Conservation (phyloP, 2,113 vertebrate species). For the Megatriorchis doriae region DNA sequence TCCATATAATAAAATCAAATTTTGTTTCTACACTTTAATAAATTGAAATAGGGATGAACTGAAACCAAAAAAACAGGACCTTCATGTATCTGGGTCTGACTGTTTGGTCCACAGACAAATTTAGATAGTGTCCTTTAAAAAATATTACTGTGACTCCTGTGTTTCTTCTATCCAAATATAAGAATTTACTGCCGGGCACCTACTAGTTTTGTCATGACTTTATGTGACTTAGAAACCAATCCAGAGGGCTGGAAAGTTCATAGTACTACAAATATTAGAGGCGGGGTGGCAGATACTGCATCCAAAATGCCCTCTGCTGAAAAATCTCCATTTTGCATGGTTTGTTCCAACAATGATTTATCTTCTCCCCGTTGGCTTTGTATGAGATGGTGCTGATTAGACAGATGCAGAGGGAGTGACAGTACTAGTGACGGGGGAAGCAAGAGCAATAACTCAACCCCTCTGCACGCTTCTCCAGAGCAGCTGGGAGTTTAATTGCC, state of each 20-base stretch:
- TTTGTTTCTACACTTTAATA: neutral
- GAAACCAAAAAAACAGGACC: neutral
- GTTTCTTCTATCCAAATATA: neutral
- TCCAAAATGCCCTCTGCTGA: neutral
- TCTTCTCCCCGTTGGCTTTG: neutral
- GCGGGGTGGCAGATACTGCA: neutral
- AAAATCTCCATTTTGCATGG: neutral
- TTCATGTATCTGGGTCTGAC: neutral
- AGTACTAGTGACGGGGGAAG: neutral
- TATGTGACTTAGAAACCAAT: neutral
- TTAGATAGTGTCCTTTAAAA: neutral
- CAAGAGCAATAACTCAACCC: neutral
- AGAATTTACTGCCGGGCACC: neutral
- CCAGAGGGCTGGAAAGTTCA: neutral
- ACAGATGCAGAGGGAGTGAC: neutral
- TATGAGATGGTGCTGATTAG: neutral
- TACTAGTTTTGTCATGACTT: neutral
- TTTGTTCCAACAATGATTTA: neutral
- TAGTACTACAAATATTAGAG: neutral
- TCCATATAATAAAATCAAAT: neutral
- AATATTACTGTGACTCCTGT: neutral
- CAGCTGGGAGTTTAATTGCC: neutral
- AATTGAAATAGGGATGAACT: neutral
- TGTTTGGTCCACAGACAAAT: neutral
- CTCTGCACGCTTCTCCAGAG: neutral